A percentile compares a stretch with the other conserved stretches of the same genome.
phyloP scores from a whole-genome alignment of 2,113 vertebrate genomes.

The Burhinus bistriatus region DNA sequence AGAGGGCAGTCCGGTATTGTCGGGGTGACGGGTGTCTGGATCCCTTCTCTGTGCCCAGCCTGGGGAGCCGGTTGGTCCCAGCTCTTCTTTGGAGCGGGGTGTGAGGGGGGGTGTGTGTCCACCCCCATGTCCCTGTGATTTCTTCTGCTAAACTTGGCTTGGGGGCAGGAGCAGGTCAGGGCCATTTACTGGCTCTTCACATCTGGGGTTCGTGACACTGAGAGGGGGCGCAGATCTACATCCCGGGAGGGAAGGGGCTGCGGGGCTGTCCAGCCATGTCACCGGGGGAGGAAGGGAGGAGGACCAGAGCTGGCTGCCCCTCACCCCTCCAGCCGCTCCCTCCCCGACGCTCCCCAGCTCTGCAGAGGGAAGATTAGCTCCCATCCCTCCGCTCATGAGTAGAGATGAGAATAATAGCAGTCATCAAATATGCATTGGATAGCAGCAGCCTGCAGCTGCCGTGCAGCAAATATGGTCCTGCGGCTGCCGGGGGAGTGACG shows the following conservation, averaged over 20 bases:
- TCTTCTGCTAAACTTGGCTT: background rate
- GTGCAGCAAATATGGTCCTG: background rate
- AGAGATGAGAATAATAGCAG: constrained; percentile 80
- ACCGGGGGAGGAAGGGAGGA: rapidly evolving
- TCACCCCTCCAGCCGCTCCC: background rate
- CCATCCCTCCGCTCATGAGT: constrained; percentile 55
- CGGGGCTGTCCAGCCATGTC: rapidly evolving
- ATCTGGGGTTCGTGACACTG: background rate
- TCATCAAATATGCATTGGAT: constrained; percentile 89
- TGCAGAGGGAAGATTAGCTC: constrained; percentile 51
- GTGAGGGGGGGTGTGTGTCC: too few species aligned
- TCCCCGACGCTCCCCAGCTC: background rate
- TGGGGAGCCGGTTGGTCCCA: background rate
- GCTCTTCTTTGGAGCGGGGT: background rate
- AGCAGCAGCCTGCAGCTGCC: constrained; percentile 45
- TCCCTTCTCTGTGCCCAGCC: background rate
- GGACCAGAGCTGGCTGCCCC: background rate
- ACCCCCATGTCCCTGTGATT: background rate
- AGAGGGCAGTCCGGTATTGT: background rate
- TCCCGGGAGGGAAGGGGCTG: background rate
- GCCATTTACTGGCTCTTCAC: background rate
- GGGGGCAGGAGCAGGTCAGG: background rate
- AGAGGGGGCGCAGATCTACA: rapidly evolving
- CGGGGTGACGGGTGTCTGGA: background rate
- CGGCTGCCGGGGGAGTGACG: background rate